Evolutionary conservation across 2,797 vertebrate species (phyloP).

Genomic region (Nannoperca obscura): DNA sequence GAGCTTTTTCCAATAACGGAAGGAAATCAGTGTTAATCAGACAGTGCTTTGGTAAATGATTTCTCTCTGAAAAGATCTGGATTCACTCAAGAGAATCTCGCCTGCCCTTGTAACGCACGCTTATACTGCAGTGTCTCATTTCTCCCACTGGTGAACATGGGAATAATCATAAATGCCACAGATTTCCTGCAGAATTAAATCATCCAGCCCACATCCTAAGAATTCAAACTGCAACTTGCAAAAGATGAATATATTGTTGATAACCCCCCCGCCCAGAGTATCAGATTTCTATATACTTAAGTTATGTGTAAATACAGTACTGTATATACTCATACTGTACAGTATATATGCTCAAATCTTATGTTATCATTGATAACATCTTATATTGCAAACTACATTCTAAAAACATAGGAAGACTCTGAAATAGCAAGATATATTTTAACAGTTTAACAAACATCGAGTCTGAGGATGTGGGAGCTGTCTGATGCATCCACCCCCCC

Average conservation of each 20-base stretch:
- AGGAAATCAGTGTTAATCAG: constrained; percentile 51
- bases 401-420: constrained; percentile 46
- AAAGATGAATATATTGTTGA: constrained; percentile 51
- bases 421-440: constrained; percentile 15
- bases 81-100: constrained; percentile 24
- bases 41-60: constrained; percentile 77
- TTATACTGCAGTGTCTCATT: neutral
- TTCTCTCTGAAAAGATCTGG: constrained; percentile 34
- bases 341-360: constrained; percentile 8
- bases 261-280: constrained; percentile 29
- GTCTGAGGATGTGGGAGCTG: neutral
- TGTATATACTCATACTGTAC: constrained; percentile 16
- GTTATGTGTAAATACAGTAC: constrained; percentile 21
- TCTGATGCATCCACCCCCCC: neutral
- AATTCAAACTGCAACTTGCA: constrained; percentile 42
- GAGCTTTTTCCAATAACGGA: constrained; percentile 15
- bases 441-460: neutral
- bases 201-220: neutral
- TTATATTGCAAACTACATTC: constrained; percentile 59
- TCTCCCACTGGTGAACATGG: neutral
- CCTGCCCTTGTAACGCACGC: neutral
- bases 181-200: constrained; percentile 3
- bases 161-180: constrained; percentile 4
- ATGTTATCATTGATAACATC: constrained; percentile 26
- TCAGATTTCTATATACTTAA: constrained; percentile 1